phyloP scores from a whole-genome alignment of 2,888 invertebrate species.

The Lithophane leautieri region DNA sequence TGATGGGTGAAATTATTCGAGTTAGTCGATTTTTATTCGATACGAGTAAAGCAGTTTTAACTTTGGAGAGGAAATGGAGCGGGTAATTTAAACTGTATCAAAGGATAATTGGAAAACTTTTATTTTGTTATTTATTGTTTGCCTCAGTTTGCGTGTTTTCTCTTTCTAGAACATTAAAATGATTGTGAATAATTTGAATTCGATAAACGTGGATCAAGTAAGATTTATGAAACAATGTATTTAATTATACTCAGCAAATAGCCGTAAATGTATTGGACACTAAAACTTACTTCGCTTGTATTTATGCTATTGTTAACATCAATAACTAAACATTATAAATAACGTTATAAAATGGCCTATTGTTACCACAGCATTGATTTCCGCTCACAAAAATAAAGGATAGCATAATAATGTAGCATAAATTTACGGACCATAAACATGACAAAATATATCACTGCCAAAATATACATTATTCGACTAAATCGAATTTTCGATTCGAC shows the following conservation, averaged over 20 bases:
- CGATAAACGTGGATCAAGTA: too few species aligned
- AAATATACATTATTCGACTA: conserved; percentile 52
- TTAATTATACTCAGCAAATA: not conserved
- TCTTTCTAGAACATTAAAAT: not conserved
- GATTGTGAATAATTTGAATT: not conserved
- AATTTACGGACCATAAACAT: conserved; percentile 49
- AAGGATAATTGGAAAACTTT: conserved; percentile 6
- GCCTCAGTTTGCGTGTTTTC: not conserved
- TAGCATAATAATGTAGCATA: conserved; percentile 14
- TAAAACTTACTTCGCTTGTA: not conserved
- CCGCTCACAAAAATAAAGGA: conserved; percentile 11
- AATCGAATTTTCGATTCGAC: conserved; percentile 50
- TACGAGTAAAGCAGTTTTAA: conserved; percentile 13
- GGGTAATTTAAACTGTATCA: conserved; percentile 6
- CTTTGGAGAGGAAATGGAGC: conserved; percentile 18
- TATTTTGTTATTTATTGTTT: not conserved
- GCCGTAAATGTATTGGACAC: not conserved
- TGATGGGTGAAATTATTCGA: conserved; percentile 53
- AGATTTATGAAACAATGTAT: not conserved
- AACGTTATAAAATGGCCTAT: not conserved
- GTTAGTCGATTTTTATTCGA: conserved; percentile 37
- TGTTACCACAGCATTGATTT: conserved; percentile 22
- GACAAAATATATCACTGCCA: conserved; percentile 40
- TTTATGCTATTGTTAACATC: not conserved
- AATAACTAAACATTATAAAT: too few species aligned